phyloP scores from a whole-genome alignment of 2,888 invertebrate genomes.

The Drosophila macrothrix region DNA sequence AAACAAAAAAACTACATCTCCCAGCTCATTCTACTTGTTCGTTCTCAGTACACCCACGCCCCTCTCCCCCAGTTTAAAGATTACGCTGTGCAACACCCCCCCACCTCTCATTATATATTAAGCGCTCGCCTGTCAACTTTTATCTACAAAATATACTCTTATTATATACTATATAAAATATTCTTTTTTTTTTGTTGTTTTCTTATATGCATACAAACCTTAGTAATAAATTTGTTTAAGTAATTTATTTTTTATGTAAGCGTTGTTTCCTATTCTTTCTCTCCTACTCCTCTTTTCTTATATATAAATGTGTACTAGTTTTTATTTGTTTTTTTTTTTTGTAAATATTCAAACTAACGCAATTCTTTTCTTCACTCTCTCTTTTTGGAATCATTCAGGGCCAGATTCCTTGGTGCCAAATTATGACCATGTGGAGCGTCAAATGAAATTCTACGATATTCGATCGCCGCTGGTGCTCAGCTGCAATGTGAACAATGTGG shows the following conservation, averaged over 20 bases:
- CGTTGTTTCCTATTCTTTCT: constrained; percentile 38
- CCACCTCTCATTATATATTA: constrained; percentile 34
- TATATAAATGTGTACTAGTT: constrained; percentile 25
- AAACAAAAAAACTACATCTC: constrained; percentile 16
- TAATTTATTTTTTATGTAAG: constrained; percentile 55
- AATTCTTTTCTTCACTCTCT: constrained; percentile 20
- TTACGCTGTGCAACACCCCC: constrained; percentile 7
- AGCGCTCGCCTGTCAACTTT: constrained; percentile 51
- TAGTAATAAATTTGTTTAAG: constrained; percentile 56
- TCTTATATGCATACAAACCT: constrained; percentile 33
- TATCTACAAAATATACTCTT: constrained; percentile 43
- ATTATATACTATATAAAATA: constrained; percentile 21
- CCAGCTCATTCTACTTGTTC: constrained; percentile 35
- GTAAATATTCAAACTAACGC: constrained; percentile 36
- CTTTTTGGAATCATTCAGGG: constrained; percentile 60
- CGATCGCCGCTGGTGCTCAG: constrained; percentile 83
- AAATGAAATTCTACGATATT: constrained; percentile 83
- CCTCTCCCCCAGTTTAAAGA: neutral
- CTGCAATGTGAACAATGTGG: constrained; percentile 81
- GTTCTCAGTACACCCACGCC: constrained; percentile 31
- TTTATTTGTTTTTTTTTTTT: neutral
- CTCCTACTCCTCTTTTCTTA: constrained; percentile 13
- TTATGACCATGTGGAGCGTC: constrained; percentile 81
- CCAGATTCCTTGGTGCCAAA: constrained; percentile 83
- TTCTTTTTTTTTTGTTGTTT: constrained; percentile 8